Evolutionary conservation across 1,140 invertebrate species (phyloP).

Genomic region (Drosophila saltans): DNA sequence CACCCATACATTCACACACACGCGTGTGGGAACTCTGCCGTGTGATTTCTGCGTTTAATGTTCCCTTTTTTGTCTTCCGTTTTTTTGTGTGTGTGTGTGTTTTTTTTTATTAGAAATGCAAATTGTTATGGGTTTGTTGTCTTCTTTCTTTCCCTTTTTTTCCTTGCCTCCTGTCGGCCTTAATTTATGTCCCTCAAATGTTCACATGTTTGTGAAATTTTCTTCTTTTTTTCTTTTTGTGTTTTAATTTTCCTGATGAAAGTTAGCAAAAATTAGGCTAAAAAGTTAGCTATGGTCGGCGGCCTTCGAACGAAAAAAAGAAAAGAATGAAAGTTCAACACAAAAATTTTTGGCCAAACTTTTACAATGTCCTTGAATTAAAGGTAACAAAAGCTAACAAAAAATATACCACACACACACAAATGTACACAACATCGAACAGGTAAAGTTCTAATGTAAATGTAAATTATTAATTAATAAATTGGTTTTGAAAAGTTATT

Average conservation of each 20-base stretch:
- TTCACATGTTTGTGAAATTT: not conserved
- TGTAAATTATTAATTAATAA: slow-evolving; percentile 1
- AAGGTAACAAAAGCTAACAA: not conserved
- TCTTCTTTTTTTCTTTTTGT: not conserved
- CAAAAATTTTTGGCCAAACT: not conserved
- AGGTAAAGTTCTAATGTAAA: slow-evolving; percentile 7
- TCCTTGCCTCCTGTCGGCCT: not conserved
- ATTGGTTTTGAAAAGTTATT: slow-evolving; percentile 7
- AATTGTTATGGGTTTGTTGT: slow-evolving; percentile 53
- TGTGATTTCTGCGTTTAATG: slow-evolving; percentile 58
- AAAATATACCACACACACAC: not conserved
- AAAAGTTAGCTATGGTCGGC: not conserved
- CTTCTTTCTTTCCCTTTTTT: not conserved
- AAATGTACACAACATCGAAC: not conserved
- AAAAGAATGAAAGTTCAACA: not conserved
- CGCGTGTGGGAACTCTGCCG: slow-evolving; percentile 36
- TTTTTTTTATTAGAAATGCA: slow-evolving; percentile 61
- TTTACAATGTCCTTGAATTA: slow-evolving; percentile 7
- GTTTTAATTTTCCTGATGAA: slow-evolving; percentile 1
- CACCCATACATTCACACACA: not conserved
- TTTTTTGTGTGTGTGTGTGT: slow-evolving; percentile 4
- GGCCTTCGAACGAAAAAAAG: not conserved
- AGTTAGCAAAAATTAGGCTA: slow-evolving; percentile 8
- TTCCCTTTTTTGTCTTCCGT: slow-evolving; percentile 33
- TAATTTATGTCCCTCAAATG: slow-evolving; percentile 5